Base-by-base conservation (phyloP, 2,113 vertebrate species). In the Zeus faber region DNA sequence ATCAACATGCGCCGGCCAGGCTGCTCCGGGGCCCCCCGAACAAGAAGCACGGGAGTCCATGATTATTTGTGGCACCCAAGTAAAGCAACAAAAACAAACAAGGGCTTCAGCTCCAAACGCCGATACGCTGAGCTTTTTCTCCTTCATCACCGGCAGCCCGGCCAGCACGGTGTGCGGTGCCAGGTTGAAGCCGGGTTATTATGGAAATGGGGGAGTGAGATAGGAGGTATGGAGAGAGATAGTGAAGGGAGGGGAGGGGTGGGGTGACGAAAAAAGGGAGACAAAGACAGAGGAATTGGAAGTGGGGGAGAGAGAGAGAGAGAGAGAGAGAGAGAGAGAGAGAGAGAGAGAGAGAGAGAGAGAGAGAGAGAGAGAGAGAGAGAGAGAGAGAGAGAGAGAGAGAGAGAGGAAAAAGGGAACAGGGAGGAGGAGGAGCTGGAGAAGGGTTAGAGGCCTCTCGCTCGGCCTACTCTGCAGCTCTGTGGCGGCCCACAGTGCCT, bases 31-130 rank as follows among this genome's bases (percentile, higher is more conserved):
- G 91, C n/a, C 92, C 89, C 78, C 8, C 31, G 72, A 58, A 79
- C 67, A 72, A 72, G 74, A 93, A 90, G 91, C 11, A 94, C 91
- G 91, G 92, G 91, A 94, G 93, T 95, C 92, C 92, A 91, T 93
- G 92, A 94, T 94, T 93, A 94, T 94, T 94, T 93, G 92, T 83
- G 90, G 91, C 90, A 91, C 91, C 93, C 93, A 92, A 92, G 92
- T 91, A 92, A 90, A 87, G 91, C 91, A 91, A 92, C 89, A 87
- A 91, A 91, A 95, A 89, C 93, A 93, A 93, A 93, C 88, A 91
- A 92, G 89, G 90, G 91, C 93, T 93, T 94, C 91, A 91, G 93
- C 92, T 92, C 91, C 62, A 69, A 37, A 85, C 79, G 49, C 68
- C 55, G 63, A 66, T n/a, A n/a, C n/a, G n/a, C n/a, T n/a, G n/a